Percentiles rank a stretch among this genome's conserved stretches.
These are phyloP conservation scores for Electrophaes corylata DNA, from an alignment of 2,888 invertebrate species.

Conservation along the genomic window DNA sequence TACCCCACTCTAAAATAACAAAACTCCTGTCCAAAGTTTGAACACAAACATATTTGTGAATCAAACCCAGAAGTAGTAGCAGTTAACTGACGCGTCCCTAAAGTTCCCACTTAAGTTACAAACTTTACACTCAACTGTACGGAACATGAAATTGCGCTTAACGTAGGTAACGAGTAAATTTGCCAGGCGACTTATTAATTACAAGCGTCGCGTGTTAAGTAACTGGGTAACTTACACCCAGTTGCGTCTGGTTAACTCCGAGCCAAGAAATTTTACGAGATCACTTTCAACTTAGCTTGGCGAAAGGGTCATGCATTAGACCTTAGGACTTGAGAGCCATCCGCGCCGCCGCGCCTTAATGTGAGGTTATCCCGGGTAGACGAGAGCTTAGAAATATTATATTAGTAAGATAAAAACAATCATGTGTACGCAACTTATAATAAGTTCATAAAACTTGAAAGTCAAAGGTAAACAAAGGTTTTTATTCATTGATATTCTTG, in stretches of 20 bases:
- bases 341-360: neutral
- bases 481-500: too few relatives aligned
- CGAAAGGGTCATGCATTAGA: neutral
- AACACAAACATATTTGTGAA: conserved; percentile 36
- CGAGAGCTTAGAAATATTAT: neutral
- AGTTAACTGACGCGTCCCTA: conserved; percentile 44
- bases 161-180: conserved; percentile 40
- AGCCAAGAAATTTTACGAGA: neutral
- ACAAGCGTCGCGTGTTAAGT: conserved; percentile 31
- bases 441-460: neutral
- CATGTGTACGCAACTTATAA: neutral
- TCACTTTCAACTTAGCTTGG: neutral
- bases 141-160: conserved; percentile 45
- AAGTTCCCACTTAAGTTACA: conserved; percentile 43
- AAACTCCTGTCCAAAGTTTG: conserved; percentile 30
- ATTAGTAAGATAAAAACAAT: neutral
- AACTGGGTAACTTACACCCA: conserved; percentile 20
- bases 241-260: neutral
- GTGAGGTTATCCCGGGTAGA: neutral
- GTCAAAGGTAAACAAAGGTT: too few relatives aligned
- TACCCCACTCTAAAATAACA: conserved; percentile 23
- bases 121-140: conserved; percentile 44
- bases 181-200: conserved; percentile 40
- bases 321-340: neutral
- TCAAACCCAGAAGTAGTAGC: conserved; percentile 37